Base-by-base conservation (phyloP, 2,888 invertebrate genomes). In the Catonia carolina region DNA sequence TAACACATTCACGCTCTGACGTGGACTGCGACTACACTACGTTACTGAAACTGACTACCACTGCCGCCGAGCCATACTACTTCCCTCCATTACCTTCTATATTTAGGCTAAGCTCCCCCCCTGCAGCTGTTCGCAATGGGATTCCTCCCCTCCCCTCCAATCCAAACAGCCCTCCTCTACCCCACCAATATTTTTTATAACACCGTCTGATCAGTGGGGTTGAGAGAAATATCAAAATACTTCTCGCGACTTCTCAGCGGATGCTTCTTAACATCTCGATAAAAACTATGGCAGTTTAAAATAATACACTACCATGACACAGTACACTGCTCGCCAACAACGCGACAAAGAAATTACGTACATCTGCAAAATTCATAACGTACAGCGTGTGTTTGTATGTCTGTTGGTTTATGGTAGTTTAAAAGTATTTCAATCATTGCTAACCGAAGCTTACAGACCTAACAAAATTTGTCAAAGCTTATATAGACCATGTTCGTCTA, bases 31-130 rank as follows among this genome's bases (percentile, higher is more conserved):
- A 15, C 31, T 33, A 22, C 53, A n/a, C n/a, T n/a, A 27, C 22
- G 14, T 6, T n/a, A 42, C 17, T n/a, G 42, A 23, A 14, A 22
- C 18, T 31, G 35, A 15, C 41, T 37, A 17, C n/a, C n/a, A 15
- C 54, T 20, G 45, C 36, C 27, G n/a, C 39, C 47, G 47, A 47
- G 50, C 14, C 54, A 49, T 49, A 42, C 55, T 22, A 55, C 55
- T 49, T 53, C 48, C 48, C 53, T 49, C 27, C 36, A 50, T 58
- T 52, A 58, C 54, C 53, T 49, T 55, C 58, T 55, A 59, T 55
- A 55, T 59, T 59, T 59, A 55, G 55, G 52, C 47, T 52, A 59
- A 47, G 55, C 53, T 23, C 48, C 52, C 58, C 58, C 58, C 54
- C 48, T 49, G 55, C 56, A 57, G 53, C 58, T 53, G 56, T 55